These are phyloP conservation scores for Propithecus perrieri DNA, from an alignment of 2,797 vertebrate genomes.

Conservation along the genomic window DNA sequence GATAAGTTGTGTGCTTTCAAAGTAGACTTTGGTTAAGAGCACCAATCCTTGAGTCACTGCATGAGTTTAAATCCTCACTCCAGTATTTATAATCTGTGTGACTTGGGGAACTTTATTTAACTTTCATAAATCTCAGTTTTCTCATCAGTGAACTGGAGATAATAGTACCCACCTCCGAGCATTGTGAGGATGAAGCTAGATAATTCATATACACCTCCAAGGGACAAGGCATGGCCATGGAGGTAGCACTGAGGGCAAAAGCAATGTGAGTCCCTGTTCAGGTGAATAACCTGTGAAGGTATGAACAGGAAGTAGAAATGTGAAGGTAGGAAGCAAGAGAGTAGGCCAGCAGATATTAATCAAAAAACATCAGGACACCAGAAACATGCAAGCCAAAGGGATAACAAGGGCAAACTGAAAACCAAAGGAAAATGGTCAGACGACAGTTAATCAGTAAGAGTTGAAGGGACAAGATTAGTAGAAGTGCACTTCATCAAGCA, in stretches of 20 bases:
- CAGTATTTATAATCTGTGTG: background rate
- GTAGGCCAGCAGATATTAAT: background rate
- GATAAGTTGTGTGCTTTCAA: background rate
- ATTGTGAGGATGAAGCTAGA: background rate
- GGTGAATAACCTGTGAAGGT: background rate
- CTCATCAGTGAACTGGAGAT: background rate
- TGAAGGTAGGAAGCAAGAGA: background rate
- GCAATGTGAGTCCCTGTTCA: background rate
- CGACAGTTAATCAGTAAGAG: background rate
- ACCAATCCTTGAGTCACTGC: background rate
- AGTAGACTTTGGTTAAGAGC: background rate
- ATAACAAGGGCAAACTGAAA: background rate
- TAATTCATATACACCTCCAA: background rate
- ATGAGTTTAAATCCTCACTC: background rate
- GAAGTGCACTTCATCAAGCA: background rate
- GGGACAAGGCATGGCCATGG: background rate
- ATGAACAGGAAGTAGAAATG: background rate
- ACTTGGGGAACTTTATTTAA: background rate
- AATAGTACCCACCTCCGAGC: background rate
- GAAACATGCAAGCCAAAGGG: background rate
- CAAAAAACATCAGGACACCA: background rate
- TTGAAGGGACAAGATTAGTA: background rate
- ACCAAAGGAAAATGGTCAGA: background rate
- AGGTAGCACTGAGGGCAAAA: background rate
- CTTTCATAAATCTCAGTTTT: background rate